A percentile compares a stretch with the other conserved stretches of the same genome.
Conservation (phyloP, 2,888 invertebrate species). For the Cosmopolites sordidus region DNA sequence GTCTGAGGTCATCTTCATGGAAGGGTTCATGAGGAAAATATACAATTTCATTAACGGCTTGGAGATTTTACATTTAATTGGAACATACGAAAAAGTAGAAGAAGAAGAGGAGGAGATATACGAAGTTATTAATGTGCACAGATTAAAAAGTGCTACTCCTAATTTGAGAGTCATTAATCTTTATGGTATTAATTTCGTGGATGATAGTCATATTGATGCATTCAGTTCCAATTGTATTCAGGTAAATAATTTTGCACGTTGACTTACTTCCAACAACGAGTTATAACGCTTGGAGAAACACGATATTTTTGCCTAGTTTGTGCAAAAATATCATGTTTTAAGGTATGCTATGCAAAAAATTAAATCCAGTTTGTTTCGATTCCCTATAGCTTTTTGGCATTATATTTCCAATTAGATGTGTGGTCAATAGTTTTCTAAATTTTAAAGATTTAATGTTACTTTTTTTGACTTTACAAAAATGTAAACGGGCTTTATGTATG, state of each 20-base stretch:
- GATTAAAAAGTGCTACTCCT: constrained; percentile 95
- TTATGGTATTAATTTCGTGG: constrained; percentile 97
- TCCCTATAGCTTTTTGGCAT: too few species aligned
- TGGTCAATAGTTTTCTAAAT: too few species aligned
- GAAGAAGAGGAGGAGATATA: constrained; percentile 99
- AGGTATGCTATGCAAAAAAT: too few species aligned
- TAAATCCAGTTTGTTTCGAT: too few species aligned
- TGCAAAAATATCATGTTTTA: too few species aligned
- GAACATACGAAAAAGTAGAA: constrained; percentile 95
- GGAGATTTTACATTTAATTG: constrained; percentile 94
- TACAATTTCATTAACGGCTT: constrained; percentile 99
- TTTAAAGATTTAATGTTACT: too few species aligned
- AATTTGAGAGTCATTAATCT: constrained; percentile 96
- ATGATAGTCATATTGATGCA: constrained; percentile 98
- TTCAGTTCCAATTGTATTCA: constrained; percentile 94
- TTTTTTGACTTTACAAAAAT: too few species aligned
- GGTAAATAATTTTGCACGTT: constrained; percentile 49
- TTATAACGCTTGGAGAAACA: too few species aligned
- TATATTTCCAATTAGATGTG: too few species aligned
- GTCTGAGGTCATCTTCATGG: constrained; percentile 99
- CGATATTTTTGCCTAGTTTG: too few species aligned
- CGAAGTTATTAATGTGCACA: constrained; percentile 98
- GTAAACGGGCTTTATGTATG: too few species aligned
- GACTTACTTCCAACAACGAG: too few species aligned
- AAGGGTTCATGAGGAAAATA: constrained; percentile 99